Conservation (phyloP, 2,113 vertebrate genomes). For the Circaetus gallicus region DNA sequence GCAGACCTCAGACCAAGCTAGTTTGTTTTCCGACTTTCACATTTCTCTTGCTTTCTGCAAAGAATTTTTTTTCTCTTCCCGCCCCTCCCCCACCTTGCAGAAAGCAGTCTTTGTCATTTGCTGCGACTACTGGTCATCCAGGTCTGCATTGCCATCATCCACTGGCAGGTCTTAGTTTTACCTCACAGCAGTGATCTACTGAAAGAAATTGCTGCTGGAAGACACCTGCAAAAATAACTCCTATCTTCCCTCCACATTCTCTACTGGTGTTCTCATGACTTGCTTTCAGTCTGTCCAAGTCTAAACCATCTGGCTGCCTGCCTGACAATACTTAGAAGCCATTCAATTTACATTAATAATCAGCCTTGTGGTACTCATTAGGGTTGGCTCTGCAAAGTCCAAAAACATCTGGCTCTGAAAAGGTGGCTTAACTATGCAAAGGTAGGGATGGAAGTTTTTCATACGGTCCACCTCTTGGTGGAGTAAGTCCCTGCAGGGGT, state of each 20-base stretch:
- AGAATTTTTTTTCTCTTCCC: background rate
- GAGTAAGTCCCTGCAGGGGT: background rate
- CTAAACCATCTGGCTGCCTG: background rate
- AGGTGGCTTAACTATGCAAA: background rate
- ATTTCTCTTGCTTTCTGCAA: background rate
- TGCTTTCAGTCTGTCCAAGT: background rate
- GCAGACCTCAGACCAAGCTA: background rate
- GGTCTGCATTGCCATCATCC: background rate
- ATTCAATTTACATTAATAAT: background rate
- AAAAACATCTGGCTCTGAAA: background rate
- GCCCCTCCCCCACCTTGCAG: rapidly evolving
- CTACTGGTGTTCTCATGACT: background rate
- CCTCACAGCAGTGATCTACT: background rate
- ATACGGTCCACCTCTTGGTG: background rate
- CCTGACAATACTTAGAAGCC: background rate
- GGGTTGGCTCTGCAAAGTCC: background rate
- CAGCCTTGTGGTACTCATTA: background rate
- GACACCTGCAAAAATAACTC: background rate
- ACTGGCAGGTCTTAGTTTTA: background rate
- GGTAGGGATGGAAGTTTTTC: background rate
- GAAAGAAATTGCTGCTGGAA: background rate
- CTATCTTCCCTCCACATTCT: background rate
- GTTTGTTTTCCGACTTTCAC: background rate
- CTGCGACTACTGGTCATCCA: background rate
- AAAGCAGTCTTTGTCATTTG: background rate